Conservation (phyloP, 2,113 vertebrate species). For the Dipodomys spectabilis region DNA sequence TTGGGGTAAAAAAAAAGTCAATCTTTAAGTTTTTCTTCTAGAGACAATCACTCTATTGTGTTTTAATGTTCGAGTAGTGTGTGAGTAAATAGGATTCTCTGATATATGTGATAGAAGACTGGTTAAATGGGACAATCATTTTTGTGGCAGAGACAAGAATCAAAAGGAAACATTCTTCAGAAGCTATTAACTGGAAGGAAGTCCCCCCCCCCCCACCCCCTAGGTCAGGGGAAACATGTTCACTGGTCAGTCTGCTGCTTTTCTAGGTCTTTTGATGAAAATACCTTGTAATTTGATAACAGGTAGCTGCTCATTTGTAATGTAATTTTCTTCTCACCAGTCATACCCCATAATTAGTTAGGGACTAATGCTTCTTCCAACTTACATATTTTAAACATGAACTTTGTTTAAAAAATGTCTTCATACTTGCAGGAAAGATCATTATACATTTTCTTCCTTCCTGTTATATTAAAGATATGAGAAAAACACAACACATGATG, state of each 20-base stretch:
- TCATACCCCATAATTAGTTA: constrained; percentile 80
- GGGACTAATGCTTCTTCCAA: constrained; percentile 46
- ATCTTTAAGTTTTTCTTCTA: constrained; percentile 85
- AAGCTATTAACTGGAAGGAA: constrained; percentile 85
- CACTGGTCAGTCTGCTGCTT: constrained; percentile 79
- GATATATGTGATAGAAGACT: constrained; percentile 85
- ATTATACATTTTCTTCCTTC: background rate
- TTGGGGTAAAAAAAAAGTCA: constrained; percentile 77
- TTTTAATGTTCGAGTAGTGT: constrained; percentile 84
- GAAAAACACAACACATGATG: background rate
- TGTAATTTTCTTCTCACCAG: constrained; percentile 79
- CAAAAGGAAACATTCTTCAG: constrained; percentile 87
- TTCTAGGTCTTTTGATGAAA: constrained; percentile 84
- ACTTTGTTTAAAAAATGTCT: background rate
- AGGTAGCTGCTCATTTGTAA: constrained; percentile 82
- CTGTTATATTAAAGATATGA: background rate
- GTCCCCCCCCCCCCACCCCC: constrained; percentile 61
- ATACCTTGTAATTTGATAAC: constrained; percentile 86
- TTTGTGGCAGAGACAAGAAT: constrained; percentile 87
- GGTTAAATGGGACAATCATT: constrained; percentile 87
- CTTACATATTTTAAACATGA: background rate
- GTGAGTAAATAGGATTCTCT: constrained; percentile 89
- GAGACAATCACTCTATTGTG: constrained; percentile 89
- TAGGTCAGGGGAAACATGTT: constrained; percentile 82
- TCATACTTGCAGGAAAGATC: background rate